Evolutionary conservation across 2,113 vertebrate species (phyloP).

Genomic region (Phainopepla nitens): DNA sequence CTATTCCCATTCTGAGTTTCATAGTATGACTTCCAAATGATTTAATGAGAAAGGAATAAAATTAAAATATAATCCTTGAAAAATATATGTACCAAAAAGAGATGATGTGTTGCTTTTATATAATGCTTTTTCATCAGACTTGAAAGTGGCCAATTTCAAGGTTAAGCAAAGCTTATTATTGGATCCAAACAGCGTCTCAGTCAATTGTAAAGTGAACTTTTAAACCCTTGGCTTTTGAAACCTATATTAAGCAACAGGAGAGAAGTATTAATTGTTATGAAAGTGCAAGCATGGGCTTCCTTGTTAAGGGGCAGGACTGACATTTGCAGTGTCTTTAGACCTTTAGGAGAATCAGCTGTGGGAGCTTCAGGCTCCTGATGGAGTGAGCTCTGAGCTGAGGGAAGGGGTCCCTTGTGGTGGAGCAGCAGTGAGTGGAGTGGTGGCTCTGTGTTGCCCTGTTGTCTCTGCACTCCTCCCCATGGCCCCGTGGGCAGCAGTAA

Average conservation of each 20-base stretch:
- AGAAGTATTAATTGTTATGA: not conserved
- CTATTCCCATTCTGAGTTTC: not conserved
- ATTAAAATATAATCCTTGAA: not conserved
- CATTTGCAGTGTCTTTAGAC: not conserved
- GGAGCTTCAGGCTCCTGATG: not conserved
- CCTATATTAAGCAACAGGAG: not conserved
- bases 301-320: not conserved
- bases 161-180: not conserved
- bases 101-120: not conserved
- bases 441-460: not conserved
- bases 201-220: slow-evolving; percentile 8
- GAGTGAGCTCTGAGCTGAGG: not conserved
- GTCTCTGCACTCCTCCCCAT: fast-evolving
- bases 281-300: not conserved
- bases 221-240: slow-evolving; percentile 5
- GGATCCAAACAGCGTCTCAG: not conserved
- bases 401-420: not conserved
- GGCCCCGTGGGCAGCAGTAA: not conserved
- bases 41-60: not conserved
- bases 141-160: not conserved
- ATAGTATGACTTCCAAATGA: not conserved
- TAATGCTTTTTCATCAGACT: not conserved
- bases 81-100: not conserved
- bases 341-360: not conserved
- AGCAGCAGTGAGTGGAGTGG: not conserved